Evolutionary conservation across 2,113 vertebrate species (phyloP), one percentile per base, ranked within the genome.

Genomic region (Mormyrus lacerda): DNA sequence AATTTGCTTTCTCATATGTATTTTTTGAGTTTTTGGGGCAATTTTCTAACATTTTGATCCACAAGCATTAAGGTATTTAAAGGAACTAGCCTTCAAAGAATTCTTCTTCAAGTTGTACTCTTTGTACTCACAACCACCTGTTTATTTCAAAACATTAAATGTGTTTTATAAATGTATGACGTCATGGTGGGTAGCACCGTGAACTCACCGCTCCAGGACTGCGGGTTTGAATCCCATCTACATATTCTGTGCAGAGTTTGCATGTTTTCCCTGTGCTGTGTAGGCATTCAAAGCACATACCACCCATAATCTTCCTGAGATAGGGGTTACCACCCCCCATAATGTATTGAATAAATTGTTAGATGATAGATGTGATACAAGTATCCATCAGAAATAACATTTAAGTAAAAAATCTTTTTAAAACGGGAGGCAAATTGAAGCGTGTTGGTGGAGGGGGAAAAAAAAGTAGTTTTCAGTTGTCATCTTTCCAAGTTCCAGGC

Each of bases 401-500:
- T 69, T 58, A 42, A 88, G 10, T 45, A 27, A 65, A 65, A 42
- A 88, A 53, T 44, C 35, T 21, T 45, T 69, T 88, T 53, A 13
- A 42, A 73, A 4, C 44, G 35, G 55, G 21, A 65, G 58, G 13
- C 55, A 88, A 6, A 9, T 84, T 84, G 42, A 84, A 84, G 82
- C 44, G 21, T 47, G 44, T n/a, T 47, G 42, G 42, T 31, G 7
- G 45, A 47, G 39, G 51, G 51, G 1, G 5, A 83, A 45, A 83
- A 91, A 91, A 92, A 91, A 90, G 90, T 65, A 65, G n/a, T 31
- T 92, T 91, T 89, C 15, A 10, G 87, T 89, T 58, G 91, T 92
- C 90, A 92, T 87, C 69, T 87, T 92, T 89, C 87, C 50, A 90
- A 53, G 88, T 42, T 89, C 89, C 89, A 93, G 91, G 90, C 92